Evolutionary conservation across 2,797 vertebrate genomes (phyloP).

Genomic region (Labroides dimidiatus): DNA sequence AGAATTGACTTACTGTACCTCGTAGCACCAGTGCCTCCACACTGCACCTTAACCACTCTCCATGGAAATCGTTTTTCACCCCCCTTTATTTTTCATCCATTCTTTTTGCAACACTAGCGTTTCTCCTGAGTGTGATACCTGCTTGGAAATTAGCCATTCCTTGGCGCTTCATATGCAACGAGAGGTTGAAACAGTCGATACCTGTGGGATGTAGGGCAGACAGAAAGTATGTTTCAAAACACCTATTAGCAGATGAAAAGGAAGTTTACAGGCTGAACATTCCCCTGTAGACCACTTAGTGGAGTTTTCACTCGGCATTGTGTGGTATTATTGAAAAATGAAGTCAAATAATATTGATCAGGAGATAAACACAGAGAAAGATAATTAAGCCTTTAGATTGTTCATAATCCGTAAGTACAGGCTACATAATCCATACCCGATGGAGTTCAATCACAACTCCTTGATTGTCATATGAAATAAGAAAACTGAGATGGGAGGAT

Average conservation of each 20-base stretch:
- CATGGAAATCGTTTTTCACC: conserved; percentile 47
- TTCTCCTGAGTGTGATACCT: conserved; percentile 25
- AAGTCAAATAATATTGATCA: conserved; percentile 1
- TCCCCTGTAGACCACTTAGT: not conserved
- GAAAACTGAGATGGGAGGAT: no score
- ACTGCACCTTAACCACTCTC: conserved; percentile 36
- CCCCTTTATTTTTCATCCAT: conserved; percentile 57
- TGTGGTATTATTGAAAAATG: not conserved
- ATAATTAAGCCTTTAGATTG: conserved; percentile 7
- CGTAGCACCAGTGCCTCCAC: conserved; percentile 32
- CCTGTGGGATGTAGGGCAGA: conserved; percentile 2
- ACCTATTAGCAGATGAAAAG: not conserved
- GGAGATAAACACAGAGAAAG: conserved; percentile 5
- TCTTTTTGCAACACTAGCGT: conserved; percentile 38
- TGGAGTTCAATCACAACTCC: not conserved
- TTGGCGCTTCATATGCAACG: not conserved
- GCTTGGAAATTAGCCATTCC: conserved; percentile 24
- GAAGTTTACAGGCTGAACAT: conserved; percentile 2
- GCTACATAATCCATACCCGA: not conserved
- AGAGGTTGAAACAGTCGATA: conserved; percentile 2
- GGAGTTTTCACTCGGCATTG: not conserved
- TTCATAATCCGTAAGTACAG: no score
- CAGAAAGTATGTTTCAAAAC: conserved; percentile 15
- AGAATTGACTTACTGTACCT: conserved; percentile 54
- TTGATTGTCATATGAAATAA: not conserved